These are phyloP conservation scores for Parasteatoda lunata DNA, from an alignment of 2,888 invertebrate genomes.

Conservation along the genomic window DNA sequence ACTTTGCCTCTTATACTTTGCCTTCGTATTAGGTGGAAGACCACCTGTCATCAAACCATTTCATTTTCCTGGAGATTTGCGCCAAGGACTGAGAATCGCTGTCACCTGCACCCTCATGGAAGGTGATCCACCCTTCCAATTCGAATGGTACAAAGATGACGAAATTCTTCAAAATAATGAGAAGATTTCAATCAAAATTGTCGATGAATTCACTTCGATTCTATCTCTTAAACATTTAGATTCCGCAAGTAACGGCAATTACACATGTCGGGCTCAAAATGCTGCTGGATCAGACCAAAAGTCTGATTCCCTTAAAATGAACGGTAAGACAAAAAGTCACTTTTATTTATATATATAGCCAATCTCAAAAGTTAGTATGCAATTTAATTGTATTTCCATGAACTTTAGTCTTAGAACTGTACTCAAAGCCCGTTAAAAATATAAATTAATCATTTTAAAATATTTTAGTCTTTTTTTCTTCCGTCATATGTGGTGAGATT, in stretches of 20 bases:
- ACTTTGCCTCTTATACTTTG: no score
- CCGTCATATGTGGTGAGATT: no score
- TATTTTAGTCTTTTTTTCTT: no score
- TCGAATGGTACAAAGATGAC: slow-evolving; percentile 46
- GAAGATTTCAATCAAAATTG: not conserved
- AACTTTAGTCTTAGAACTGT: no score
- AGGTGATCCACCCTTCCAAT: slow-evolving; percentile 31
- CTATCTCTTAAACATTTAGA: slow-evolving; percentile 23
- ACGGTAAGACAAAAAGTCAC: slow-evolving; percentile 15
- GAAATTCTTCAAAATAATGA: not conserved
- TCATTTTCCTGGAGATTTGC: slow-evolving; percentile 40
- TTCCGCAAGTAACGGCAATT: slow-evolving; percentile 43
- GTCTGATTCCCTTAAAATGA: slow-evolving; percentile 17
- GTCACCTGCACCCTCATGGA: slow-evolving; percentile 33
- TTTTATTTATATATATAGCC: not conserved
- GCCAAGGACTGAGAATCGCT: slow-evolving; percentile 14
- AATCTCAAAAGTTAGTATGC: no score
- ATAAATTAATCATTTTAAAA: no score
- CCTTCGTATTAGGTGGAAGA: not conserved
- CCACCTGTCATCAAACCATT: slow-evolving; percentile 39
- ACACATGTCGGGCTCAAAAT: slow-evolving; percentile 54
- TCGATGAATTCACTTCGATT: slow-evolving; percentile 35
- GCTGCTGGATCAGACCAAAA: slow-evolving; percentile 33
- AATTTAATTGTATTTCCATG: no score
- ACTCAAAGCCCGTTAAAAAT: no score